Base-by-base conservation (phyloP, 2,888 invertebrate species). In the Idaea biselata region DNA sequence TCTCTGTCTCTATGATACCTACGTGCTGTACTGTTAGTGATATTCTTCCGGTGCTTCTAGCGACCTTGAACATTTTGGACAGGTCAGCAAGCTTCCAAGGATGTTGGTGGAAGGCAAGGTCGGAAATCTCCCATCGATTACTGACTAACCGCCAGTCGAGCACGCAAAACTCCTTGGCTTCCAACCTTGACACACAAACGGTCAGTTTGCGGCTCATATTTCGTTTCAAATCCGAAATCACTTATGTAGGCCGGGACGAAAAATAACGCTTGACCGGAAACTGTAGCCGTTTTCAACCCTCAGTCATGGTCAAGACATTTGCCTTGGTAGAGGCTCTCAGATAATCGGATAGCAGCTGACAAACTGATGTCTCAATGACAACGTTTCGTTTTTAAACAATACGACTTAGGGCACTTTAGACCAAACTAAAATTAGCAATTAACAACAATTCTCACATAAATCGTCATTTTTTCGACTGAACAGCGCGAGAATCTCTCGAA, bases 131-230 rank as follows among this genome's bases (percentile, higher is more conserved):
- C 76, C 89, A 91, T 91, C 91, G 89, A 91, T 91, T 90, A 82
- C 75, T 74, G 65, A 77, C 73, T 71, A 75, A 70, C 75, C 74
- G 76, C 75, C 78, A 73, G 72, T 67, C 73, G 67, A 78, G 81
- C 91, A 91, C 91, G 91, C 92, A 88, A 91, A 91, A 87, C 87
- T 85, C 79, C 83, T 79, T 75, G 78, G 78, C 80, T 73, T 67
- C 73, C 84, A 83, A 82, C 91, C 91, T 92, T 92, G 91, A 89
- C 91, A 91, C 87, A 91, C 80, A 87, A 91, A 87, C 81, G 86
- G 84, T 77, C 86, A 84, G 74, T 79, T 74, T 72, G 73, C 71
- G 69, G 72, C 73, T 73, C 73, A 74, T 75, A 75, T 69, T 72
- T 74, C 76, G 77, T 76, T 80, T 79, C 79, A 74, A 76, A 80